phyloP scores from a whole-genome alignment of 2,888 invertebrate species.

The Cephus rjabovi region DNA sequence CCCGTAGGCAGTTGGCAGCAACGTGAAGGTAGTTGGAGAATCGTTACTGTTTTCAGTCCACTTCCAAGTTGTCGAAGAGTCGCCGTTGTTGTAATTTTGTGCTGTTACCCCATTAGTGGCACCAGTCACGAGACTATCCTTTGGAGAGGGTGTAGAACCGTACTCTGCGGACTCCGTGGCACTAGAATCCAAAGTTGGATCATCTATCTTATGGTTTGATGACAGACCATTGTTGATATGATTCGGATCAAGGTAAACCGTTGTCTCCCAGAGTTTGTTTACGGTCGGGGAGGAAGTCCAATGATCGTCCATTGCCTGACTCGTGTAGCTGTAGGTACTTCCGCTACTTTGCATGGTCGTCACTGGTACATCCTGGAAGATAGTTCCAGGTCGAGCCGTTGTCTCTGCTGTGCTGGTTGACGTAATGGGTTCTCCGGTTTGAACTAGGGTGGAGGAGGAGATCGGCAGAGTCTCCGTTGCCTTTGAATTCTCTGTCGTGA shows the following conservation, averaged over 20 bases:
- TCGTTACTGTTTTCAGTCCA: constrained; percentile 53
- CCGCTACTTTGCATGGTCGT: constrained; percentile 22
- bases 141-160: constrained; percentile 33
- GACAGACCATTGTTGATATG: constrained; percentile 77
- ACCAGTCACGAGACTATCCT: constrained; percentile 40
- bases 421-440: constrained; percentile 11
- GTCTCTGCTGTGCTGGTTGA: constrained; percentile 15
- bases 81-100: constrained; percentile 50
- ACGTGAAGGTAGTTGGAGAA: constrained; percentile 57
- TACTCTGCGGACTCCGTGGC: constrained; percentile 34
- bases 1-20: constrained; percentile 49
- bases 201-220: constrained; percentile 57
- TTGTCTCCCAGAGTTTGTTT: constrained; percentile 75
- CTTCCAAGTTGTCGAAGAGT: constrained; percentile 47
- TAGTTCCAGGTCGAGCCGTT: constrained; percentile 20
- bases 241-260: constrained; percentile 78
- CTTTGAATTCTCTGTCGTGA: constrained; percentile 19
- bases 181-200: constrained; percentile 54
- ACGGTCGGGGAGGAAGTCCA: constrained; percentile 69
- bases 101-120: constrained; percentile 53
- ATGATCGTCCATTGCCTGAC: constrained; percentile 51
- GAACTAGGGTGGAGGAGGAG: constrained; percentile 13
- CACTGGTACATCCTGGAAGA: constrained; percentile 39
- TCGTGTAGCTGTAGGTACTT: constrained; percentile 2
- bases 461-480: constrained; percentile 23